Evolutionary conservation across 2,113 vertebrate species (phyloP), one percentile per base, ranked within the genome.

Genomic region (Scophthalmus maximus): DNA sequence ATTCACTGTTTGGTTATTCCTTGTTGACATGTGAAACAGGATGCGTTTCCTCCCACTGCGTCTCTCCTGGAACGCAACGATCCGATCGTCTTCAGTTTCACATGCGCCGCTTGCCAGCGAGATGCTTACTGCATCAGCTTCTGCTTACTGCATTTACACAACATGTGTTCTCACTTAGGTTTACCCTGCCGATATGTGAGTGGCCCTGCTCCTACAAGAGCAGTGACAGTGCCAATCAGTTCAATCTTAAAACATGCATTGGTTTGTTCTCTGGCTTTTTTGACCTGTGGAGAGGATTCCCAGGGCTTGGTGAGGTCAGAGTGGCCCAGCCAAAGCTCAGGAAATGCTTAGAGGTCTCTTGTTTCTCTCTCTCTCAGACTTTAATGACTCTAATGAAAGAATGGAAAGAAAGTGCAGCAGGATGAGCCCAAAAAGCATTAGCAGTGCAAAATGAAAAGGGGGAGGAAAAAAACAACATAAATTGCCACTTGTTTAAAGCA

Each of bases 121-220:
- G 38, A 80, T 60, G 27, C 26, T 61, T 15, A 36, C 75, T 67
- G 58, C 17, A 34, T 67, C 65, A 11, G 27, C 78, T 79, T 86
- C 84, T 76, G 73, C 77, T 89, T 79, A 76, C 73, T 85, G 69
- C 79, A 77, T 86, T 78, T 70, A 51, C 69, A 58, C 65, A 78
- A 83, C 91, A 93, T 91, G 86, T 93, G 92, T 89, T 92, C 89
- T 77, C 82, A 90, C 75, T 93, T 90, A 90, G 64, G 60, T 36
- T 60, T 55, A 40, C 69, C 68, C 81, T 75, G 84, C 87, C 87
- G 82, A 76, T 73, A 84, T 65, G 69, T 42, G 58, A 76, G 67
- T 67, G 34, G 55, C 66, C 14, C 70, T 57, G 22, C 87, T 88
- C 75, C 87, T 86, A 56, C 83, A 65, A 55, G 47, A 81, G 68